These are phyloP conservation scores for Leptinotarsa juncta DNA, from an alignment of 2,888 invertebrate genomes.

Conservation along the genomic window DNA sequence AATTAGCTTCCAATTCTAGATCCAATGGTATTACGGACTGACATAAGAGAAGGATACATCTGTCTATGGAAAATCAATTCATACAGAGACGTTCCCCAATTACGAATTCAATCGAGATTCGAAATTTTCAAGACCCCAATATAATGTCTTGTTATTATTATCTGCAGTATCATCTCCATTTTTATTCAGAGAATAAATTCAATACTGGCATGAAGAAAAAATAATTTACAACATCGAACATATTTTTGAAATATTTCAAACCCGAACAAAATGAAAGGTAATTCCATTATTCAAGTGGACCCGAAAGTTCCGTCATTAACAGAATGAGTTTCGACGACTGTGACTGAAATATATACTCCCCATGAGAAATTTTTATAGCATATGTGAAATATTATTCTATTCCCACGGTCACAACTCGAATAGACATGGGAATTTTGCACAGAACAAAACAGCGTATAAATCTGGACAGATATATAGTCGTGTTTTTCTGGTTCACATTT, in stretches of 20 bases:
- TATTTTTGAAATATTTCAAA: background rate
- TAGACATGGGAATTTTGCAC: conserved; percentile 33
- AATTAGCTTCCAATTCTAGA: too few relatives aligned
- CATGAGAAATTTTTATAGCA: conserved; percentile 18
- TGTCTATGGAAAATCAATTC: too few relatives aligned
- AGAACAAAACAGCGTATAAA: conserved; percentile 45
- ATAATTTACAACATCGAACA: background rate
- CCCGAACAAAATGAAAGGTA: background rate
- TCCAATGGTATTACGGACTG: too few relatives aligned
- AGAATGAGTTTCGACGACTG: conserved; percentile 12
- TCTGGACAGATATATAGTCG: conserved; percentile 50
- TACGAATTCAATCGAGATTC: too few relatives aligned
- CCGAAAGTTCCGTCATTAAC: conserved; percentile 14
- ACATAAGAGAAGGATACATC: too few relatives aligned
- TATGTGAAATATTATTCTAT: conserved; percentile 26
- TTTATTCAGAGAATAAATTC: too few relatives aligned
- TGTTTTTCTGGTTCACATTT: conserved; percentile 38
- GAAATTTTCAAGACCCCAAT: too few relatives aligned
- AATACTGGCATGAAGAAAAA: too few relatives aligned
- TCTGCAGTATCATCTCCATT: too few relatives aligned
- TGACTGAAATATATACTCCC: conserved; percentile 13
- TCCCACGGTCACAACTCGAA: conserved; percentile 37
- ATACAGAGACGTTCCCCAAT: too few relatives aligned
- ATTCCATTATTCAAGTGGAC: conserved; percentile 1
- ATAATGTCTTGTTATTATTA: too few relatives aligned